These are phyloP conservation scores for Equus przewalskii DNA, from an alignment of 2,113 vertebrate genomes.

Conservation along the genomic window DNA sequence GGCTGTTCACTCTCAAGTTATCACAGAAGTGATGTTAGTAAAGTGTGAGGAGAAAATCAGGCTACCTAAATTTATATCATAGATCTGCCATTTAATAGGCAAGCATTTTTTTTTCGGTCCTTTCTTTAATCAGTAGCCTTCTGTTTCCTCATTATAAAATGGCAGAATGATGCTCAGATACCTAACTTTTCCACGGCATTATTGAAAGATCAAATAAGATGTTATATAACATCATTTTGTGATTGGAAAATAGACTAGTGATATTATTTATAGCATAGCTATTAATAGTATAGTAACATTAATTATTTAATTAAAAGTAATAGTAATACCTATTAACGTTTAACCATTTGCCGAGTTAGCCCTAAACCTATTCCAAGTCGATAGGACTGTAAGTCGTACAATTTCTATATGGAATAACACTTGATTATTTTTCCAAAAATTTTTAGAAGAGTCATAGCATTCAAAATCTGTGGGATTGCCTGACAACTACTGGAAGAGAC, in stretches of 20 bases:
- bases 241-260: not conserved
- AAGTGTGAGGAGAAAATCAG: not conserved
- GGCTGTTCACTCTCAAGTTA: not conserved
- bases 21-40: not conserved
- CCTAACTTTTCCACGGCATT: not conserved
- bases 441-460: not conserved
- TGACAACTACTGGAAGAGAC: not conserved
- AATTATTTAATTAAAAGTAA: not conserved
- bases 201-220: not conserved
- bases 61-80: not conserved
- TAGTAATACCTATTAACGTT: not conserved
- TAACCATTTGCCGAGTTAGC: not conserved
- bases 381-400: not conserved
- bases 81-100: not conserved
- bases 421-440: not conserved
- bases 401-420: not conserved
- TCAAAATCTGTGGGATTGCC: not conserved
- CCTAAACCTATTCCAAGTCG: not conserved
- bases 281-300: not conserved
- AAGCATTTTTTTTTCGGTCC: not conserved
- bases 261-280: not conserved
- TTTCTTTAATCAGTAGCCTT: not conserved
- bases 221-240: not conserved
- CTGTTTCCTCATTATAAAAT: not conserved
- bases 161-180: not conserved